These are phyloP conservation scores for Epinotia brunnichana DNA, from an alignment of 2,888 invertebrate genomes.

Conservation along the genomic window DNA sequence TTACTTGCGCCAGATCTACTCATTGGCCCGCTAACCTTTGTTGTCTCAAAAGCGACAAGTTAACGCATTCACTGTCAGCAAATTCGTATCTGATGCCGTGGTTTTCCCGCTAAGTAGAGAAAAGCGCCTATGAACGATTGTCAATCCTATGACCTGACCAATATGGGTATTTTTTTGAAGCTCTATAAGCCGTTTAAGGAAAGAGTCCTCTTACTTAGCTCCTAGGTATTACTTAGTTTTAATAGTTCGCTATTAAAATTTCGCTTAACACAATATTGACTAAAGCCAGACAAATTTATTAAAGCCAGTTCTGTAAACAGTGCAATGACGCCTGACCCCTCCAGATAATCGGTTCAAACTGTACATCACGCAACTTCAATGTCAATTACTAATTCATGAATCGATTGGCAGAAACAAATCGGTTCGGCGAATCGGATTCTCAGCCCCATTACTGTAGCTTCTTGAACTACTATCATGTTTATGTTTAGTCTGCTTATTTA, in stretches of 20 bases:
- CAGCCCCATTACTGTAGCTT: conserved; percentile 47
- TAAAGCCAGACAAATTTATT: neutral
- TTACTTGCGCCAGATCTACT: conserved; percentile 16
- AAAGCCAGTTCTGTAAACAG: neutral
- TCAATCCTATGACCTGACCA: neutral
- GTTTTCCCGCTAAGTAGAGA: too few relatives aligned
- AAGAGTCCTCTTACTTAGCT: too few relatives aligned
- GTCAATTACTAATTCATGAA: conserved; percentile 10
- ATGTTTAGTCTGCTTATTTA: conserved; percentile 55
- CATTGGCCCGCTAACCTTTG: neutral
- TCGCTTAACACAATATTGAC: neutral
- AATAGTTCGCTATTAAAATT: neutral
- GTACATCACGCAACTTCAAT: conserved; percentile 14
- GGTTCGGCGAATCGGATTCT: neutral
- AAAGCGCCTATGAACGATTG: neutral
- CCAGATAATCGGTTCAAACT: conserved; percentile 11
- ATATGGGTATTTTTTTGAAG: neutral
- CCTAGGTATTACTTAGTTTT: too few relatives aligned
- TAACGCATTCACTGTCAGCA: neutral
- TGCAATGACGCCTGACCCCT: conserved; percentile 9
- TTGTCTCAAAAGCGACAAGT: neutral
- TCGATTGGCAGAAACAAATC: conserved; percentile 2
- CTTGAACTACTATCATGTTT: conserved; percentile 69
- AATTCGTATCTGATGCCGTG: too few relatives aligned
- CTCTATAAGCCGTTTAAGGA: too few relatives aligned